These are phyloP conservation scores for Trachops cirrhosus DNA, from an alignment of 2,797 vertebrate genomes.

Conservation along the genomic window DNA sequence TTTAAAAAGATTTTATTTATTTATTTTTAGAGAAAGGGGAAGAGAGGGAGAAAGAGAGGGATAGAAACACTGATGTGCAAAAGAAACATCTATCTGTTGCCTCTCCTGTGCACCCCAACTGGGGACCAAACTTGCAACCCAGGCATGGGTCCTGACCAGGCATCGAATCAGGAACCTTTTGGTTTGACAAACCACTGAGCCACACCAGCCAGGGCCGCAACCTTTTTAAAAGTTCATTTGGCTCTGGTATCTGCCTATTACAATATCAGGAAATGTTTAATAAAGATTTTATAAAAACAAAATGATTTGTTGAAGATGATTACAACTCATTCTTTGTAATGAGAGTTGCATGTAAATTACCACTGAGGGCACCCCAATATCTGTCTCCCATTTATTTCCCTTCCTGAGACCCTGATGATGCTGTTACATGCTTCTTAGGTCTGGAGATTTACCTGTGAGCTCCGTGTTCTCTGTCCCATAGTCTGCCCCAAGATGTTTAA, in stretches of 20 bases:
- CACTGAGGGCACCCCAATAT: neutral
- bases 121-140: too few species aligned
- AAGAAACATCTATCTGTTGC: neutral
- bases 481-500: neutral
- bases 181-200: neutral
- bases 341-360: neutral
- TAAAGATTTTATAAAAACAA: neutral
- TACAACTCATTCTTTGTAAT: neutral
- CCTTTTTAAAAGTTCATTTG: constrained; percentile 6
- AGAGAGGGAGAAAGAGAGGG: neutral
- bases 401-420: neutral
- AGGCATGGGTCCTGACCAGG: too few species aligned
- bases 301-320: neutral
- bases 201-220: neutral
- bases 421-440: neutral
- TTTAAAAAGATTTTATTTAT: neutral
- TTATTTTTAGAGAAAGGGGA: neutral
- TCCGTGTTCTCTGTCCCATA: neutral
- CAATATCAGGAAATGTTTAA: constrained; percentile 15
- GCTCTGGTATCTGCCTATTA: constrained; percentile 9
- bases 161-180: neutral
- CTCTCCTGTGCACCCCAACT: neutral
- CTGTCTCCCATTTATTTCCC: neutral
- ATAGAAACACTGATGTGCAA: neutral
- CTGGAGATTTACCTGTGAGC: neutral